These are phyloP conservation scores for Pangasius macronema DNA, from an alignment of 2,797 vertebrate species.

Conservation along the genomic window DNA sequence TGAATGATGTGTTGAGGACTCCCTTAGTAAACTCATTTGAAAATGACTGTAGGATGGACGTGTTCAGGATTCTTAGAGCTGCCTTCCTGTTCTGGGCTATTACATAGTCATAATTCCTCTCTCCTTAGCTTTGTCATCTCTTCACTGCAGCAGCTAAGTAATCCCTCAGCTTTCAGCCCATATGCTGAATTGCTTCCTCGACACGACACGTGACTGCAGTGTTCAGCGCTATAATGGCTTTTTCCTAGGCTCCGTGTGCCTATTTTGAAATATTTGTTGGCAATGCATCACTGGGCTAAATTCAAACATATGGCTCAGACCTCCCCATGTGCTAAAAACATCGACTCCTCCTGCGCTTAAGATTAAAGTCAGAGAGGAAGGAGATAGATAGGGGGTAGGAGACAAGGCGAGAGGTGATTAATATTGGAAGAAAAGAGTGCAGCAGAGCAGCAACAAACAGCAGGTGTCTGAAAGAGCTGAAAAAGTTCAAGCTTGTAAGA, in stretches of 20 bases:
- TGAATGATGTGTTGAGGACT: background rate
- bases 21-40: background rate
- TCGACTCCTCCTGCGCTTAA: conserved; percentile 18
- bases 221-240: conserved; percentile 15
- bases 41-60: background rate
- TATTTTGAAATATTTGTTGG: conserved; percentile 32
- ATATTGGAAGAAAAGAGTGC: conserved; percentile 10
- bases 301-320: conserved; percentile 35
- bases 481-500: conserved; percentile 4
- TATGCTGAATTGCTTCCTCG: conserved; percentile 28
- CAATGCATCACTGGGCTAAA: conserved; percentile 14
- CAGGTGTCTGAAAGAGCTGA: conserved; percentile 22
- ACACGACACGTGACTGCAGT: conserved; percentile 12
- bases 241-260: background rate
- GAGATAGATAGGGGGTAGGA: background rate
- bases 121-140: conserved; percentile 17
- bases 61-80: background rate
- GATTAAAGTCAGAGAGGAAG: conserved; percentile 25
- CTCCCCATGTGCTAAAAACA: background rate
- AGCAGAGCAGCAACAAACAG: conserved; percentile 25
- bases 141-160: conserved; percentile 7
- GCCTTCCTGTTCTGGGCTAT: background rate
- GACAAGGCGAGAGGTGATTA: conserved; percentile 9
- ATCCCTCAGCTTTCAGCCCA: conserved; percentile 32
- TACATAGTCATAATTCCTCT: conserved; percentile 15